These are phyloP conservation scores for Odontamblyopus rebecca DNA, from an alignment of 2,797 vertebrate species.

Conservation along the genomic window DNA sequence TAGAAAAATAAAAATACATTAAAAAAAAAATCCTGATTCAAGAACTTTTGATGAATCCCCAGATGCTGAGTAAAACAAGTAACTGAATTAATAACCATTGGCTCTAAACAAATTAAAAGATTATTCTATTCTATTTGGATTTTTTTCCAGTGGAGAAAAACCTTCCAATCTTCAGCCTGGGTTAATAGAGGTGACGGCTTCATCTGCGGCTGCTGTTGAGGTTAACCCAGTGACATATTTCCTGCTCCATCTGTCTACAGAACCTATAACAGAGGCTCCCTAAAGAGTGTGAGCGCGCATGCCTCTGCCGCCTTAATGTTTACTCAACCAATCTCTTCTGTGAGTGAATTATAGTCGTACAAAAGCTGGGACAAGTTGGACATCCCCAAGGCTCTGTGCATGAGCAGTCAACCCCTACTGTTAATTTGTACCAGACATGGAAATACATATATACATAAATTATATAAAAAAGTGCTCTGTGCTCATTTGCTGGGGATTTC, in stretches of 20 bases:
- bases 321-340: slow-evolving; percentile 48
- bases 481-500: slow-evolving; percentile 31
- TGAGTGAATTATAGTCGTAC: slow-evolving; percentile 57
- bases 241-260: slow-evolving; percentile 62
- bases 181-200: slow-evolving; percentile 46
- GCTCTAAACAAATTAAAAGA: too few species aligned
- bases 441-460: not conserved
- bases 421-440: slow-evolving; percentile 55
- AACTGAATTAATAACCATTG: too few species aligned
- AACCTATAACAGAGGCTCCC: slow-evolving; percentile 43
- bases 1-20: too few species aligned
- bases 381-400: slow-evolving; percentile 23
- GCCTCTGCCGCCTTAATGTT: slow-evolving; percentile 59
- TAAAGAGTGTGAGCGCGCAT: slow-evolving; percentile 41
- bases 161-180: slow-evolving; percentile 9
- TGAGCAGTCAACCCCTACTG: slow-evolving; percentile 52
- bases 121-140: not conserved
- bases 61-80: too few species aligned
- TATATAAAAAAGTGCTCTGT: slow-evolving; percentile 5
- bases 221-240: slow-evolving; percentile 73
- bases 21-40: too few species aligned
- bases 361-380: slow-evolving; percentile 19
- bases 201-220: slow-evolving; percentile 31
- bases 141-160: not conserved
- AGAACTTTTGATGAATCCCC: too few species aligned